Evolutionary conservation across 1,140 invertebrate species (phyloP).

Genomic region (Drosophila parvula): DNA sequence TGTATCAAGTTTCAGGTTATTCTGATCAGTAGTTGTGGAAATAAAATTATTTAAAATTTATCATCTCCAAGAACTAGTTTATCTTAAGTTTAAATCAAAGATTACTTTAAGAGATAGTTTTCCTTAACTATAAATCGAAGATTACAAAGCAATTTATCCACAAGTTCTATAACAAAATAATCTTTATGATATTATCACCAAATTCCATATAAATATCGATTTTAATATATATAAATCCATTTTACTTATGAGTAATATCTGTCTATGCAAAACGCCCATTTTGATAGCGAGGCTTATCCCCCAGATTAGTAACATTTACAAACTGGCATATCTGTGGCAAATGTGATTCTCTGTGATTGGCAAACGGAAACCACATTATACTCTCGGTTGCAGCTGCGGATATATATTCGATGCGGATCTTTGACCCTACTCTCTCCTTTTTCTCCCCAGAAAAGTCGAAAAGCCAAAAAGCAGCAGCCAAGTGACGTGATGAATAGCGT

Average conservation of each 20-base stretch:
- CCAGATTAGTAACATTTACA: constrained; percentile 11
- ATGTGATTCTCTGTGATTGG: constrained; percentile 22
- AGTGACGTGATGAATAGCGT: constrained; percentile 83
- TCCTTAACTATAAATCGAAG: not conserved
- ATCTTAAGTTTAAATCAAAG: not conserved
- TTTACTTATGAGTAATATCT: not conserved
- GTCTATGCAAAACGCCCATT: constrained; percentile 4
- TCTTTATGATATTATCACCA: not conserved
- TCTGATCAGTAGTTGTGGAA: not conserved
- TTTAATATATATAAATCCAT: not conserved
- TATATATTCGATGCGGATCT: constrained; percentile 27
- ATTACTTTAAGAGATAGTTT: too few species aligned
- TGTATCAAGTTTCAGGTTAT: not conserved
- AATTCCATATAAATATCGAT: not conserved
- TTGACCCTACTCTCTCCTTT: constrained; percentile 29
- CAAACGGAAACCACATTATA: constrained; percentile 51
- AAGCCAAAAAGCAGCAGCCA: constrained; percentile 40
- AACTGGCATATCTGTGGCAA: constrained; percentile 10
- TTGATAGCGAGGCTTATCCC: not conserved
- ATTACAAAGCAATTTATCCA: not conserved
- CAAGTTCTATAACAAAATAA: not conserved
- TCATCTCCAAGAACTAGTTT: too few species aligned
- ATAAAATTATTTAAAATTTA: not conserved
- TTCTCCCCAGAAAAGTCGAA: constrained; percentile 18
- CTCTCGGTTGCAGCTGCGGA: constrained; percentile 19